These are phyloP conservation scores for Agrochola lota DNA, from an alignment of 2,888 invertebrate genomes.

Conservation along the genomic window DNA sequence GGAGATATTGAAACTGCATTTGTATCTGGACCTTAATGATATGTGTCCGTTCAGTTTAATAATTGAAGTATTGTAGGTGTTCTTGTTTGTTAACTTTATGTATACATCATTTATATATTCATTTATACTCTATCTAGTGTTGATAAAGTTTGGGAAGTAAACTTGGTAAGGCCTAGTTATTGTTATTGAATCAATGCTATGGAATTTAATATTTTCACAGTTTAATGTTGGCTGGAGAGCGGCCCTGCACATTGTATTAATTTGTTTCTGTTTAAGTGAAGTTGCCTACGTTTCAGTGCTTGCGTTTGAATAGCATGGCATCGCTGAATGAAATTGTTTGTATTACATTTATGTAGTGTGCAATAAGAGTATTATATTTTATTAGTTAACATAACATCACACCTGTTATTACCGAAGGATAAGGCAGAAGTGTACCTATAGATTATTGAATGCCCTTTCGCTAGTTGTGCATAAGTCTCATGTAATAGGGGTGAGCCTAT, in stretches of 20 bases:
- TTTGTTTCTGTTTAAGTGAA: not conserved
- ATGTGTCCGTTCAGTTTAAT: not conserved
- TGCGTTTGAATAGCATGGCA: not conserved
- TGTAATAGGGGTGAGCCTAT: not conserved
- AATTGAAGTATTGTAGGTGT: not conserved
- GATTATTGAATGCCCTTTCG: not conserved
- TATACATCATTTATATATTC: not conserved
- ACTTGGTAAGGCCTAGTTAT: not conserved
- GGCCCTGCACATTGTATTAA: not conserved
- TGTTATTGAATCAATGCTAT: not conserved
- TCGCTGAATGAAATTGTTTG: not conserved
- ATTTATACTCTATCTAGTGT: not conserved
- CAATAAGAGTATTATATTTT: not conserved
- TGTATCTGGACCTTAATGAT: too few species aligned
- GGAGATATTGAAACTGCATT: not conserved
- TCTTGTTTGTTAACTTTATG: not conserved
- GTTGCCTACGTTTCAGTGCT: not conserved
- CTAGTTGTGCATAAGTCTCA: not conserved
- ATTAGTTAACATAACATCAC: not conserved
- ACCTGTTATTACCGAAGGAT: fast-evolving
- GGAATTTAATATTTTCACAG: not conserved
- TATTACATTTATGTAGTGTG: not conserved
- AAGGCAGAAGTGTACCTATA: not conserved
- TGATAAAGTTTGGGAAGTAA: conserved; percentile 4
- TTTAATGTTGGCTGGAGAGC: not conserved